These are phyloP conservation scores for Coccyzus lansbergi DNA, from an alignment of 2,797 vertebrate species.

Conservation along the genomic window DNA sequence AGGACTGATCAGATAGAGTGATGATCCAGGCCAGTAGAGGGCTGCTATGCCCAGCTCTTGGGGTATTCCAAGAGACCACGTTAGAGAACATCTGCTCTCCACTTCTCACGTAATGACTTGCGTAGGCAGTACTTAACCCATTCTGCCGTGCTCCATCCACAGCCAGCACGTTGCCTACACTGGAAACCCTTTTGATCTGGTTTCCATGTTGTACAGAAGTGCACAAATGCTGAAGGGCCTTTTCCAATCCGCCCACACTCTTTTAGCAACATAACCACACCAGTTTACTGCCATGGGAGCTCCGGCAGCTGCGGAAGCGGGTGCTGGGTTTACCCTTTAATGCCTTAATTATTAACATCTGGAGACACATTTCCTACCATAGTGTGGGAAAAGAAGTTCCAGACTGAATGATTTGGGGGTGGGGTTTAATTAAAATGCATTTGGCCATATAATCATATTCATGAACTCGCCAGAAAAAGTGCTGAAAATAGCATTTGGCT, in stretches of 20 bases:
- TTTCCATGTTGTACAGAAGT: neutral
- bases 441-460: slow-evolving; percentile 6
- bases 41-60: neutral
- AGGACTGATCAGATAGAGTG: neutral
- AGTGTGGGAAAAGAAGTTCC: slow-evolving; percentile 55
- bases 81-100: slow-evolving; percentile 19
- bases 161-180: neutral
- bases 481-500: neutral
- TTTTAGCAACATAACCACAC: slow-evolving; percentile 8
- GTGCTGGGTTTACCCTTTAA: slow-evolving; percentile 46
- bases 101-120: neutral
- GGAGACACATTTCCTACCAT: neutral
- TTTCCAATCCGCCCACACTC: slow-evolving; percentile 47
- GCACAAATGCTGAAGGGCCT: neutral
- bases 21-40: neutral
- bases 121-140: neutral
- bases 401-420: neutral
- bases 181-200: slow-evolving; percentile 43
- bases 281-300: slow-evolving; percentile 28
- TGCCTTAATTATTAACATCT: slow-evolving; percentile 65
- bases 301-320: slow-evolving; percentile 25
- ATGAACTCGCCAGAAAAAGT: slow-evolving; percentile 16
- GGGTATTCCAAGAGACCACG: neutral
- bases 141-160: neutral
- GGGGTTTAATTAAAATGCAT: slow-evolving; percentile 10